These are phyloP conservation scores for Myocastor coypus DNA, from an alignment of 2,113 vertebrate species.

Conservation along the genomic window DNA sequence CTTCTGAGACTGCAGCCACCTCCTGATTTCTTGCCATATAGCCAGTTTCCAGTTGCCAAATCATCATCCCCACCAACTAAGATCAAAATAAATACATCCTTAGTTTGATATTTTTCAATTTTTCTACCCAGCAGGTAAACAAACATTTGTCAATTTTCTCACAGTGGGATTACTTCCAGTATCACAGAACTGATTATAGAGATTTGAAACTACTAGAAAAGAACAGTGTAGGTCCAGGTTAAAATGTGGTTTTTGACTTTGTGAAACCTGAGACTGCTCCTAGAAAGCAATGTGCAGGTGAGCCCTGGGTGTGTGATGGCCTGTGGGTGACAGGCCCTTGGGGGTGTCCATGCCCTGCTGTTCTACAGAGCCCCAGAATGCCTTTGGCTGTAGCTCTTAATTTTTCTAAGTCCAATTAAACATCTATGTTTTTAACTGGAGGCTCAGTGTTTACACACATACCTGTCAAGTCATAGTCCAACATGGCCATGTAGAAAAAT, in stretches of 20 bases:
- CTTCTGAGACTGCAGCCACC: neutral
- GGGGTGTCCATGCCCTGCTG: rapidly evolving
- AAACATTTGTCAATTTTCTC: conserved; percentile 72
- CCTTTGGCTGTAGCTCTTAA: neutral
- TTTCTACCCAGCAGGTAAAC: conserved; percentile 75
- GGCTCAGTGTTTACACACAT: neutral
- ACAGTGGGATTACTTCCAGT: conserved; percentile 63
- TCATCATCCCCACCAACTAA: conserved; percentile 52
- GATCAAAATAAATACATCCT: conserved; percentile 74
- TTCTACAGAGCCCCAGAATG: neutral
- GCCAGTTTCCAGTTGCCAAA: conserved; percentile 43
- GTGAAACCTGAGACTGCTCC: neutral
- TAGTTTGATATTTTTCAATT: conserved; percentile 79
- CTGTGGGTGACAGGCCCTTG: neutral
- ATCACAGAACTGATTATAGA: conserved; percentile 63
- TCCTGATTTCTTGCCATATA: conserved; percentile 31
- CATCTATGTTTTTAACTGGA: neutral
- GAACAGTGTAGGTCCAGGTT: conserved; percentile 23
- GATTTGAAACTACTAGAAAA: conserved; percentile 55
- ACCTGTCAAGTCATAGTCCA: neutral
- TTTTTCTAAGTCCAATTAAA: neutral
- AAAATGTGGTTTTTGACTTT: conserved; percentile 11
- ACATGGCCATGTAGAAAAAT: neutral
- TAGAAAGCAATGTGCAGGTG: neutral
- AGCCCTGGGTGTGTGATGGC: too few relatives aligned